A percentile compares a stretch with the other conserved stretches of the same genome.
Conservation (phyloP, 2,888 invertebrate genomes). For the Lycia hirtaria region DNA sequence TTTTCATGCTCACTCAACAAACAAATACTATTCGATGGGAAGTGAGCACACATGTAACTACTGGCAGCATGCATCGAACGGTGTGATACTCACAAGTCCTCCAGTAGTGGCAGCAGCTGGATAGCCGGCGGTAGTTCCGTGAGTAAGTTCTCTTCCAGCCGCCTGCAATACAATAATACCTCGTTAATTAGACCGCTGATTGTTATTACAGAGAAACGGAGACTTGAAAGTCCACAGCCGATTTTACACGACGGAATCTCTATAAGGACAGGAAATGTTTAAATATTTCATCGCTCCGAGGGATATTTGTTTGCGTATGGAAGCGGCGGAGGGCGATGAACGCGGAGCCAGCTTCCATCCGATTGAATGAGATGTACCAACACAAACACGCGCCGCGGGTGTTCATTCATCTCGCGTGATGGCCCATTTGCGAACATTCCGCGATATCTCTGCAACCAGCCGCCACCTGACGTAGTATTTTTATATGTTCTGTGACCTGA, state of each 20-base stretch:
- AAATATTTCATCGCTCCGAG: background rate
- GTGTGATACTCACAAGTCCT: slow-evolving; percentile 92
- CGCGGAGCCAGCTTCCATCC: background rate
- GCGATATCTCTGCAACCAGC: slow-evolving; percentile 11
- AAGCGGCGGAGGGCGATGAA: slow-evolving; percentile 1
- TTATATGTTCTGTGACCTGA: too few species aligned
- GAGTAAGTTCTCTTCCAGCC: slow-evolving; percentile 76
- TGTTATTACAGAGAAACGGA: too few species aligned
- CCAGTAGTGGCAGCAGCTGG: slow-evolving; percentile 89
- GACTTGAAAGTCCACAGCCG: background rate
- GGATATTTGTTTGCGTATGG: slow-evolving; percentile 7
- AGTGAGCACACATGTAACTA: background rate
- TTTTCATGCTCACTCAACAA: too few species aligned
- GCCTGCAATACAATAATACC: too few species aligned
- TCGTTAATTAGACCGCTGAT: too few species aligned
- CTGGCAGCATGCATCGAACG: background rate
- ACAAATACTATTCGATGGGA: too few species aligned
- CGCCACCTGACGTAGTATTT: background rate
- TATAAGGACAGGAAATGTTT: background rate
- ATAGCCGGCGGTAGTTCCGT: slow-evolving; percentile 91
- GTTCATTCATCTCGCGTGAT: slow-evolving; percentile 12
- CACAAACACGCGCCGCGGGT: slow-evolving; percentile 11
- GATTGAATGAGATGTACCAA: slow-evolving; percentile 19
- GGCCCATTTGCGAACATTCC: slow-evolving; percentile 16
- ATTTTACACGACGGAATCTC: background rate